Base-by-base conservation (phyloP, 2,888 invertebrate species). In the Dryadula phaetusa region DNA sequence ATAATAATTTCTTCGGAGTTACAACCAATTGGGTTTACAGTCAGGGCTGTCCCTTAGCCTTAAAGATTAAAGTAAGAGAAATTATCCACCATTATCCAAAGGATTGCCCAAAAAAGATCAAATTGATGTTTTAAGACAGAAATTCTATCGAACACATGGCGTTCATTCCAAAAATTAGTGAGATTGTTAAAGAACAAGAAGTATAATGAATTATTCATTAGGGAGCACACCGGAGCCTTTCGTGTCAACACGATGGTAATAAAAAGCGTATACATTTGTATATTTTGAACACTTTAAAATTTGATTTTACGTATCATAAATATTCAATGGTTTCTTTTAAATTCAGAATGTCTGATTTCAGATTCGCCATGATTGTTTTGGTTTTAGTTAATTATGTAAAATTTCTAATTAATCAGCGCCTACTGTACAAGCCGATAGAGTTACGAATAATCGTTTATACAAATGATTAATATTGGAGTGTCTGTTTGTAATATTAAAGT, bases 241-340 rank as follows among this genome's bases (percentile, higher is more conserved):
- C 71, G 71, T 72, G 74, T 71, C 73, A 72, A 67, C 69, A 60
- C 56, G 56, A 70, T 70, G 71, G 69, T 52, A 16, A 70, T 69
- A 74, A 75, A 74, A 75, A 75, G 62, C 47, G 44, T 53, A 66
- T 66, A 56, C 64, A 66, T 70, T 58, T 14, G 42, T 61, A 56
- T 70, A 66, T 63, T 56, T 65, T 62, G 52, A 18, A 56, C 62
- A 69, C 70, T 72, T 70, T 70, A 60, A 70, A 72, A 72, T 72
- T 72, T 69, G 69, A 72, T 70, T 69, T 67, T 54, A 64, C 66
- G 42, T 69, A 5, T 6, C 42, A 67, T 71, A 52, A 49, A 70
- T 71, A 70, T 71, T 63, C 67, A 70, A 67, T 37, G 22, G 12
- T 8, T 62, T 62, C 47, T 52, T 66, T 46, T 62, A 10, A 47